Base-by-base conservation (phyloP, 2,888 invertebrate genomes). In the Drosophila aldrichi region DNA sequence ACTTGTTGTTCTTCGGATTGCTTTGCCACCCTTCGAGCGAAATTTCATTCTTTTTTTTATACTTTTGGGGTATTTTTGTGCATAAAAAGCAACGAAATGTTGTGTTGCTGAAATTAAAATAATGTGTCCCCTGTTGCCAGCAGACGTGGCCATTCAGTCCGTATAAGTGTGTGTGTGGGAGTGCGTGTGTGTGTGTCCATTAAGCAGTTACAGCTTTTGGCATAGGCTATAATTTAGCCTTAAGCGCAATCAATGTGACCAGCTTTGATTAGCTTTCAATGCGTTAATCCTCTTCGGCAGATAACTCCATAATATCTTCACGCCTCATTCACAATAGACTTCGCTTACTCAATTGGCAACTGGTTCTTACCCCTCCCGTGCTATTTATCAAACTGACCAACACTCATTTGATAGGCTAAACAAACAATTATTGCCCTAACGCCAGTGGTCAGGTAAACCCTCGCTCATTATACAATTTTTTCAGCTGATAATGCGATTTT, bases 101-200 rank as follows among this genome's bases (percentile, higher is more conserved):
- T 62, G 34, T 81, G 64, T 51, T 69, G 67, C 54, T 70, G 81
- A 91, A 91, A 87, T 89, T 85, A 83, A 88, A 91, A 91, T 90
- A 91, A 92, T 91, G 91, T 91, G 90, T 91, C 91, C 92, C 92
- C 79, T 91, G 92, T 92, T 89, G 91, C 82, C 79, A 78, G 75
- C 91, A 92, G 91, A 89, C 79, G 79, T 71, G 74, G 67, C 57
- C 51, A n/a, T 38, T 36, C 25, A 62, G 34, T 36, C 38, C 46
- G 46, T 36, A n/a, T 51, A n/a, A 44, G 18, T 54, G 40, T 58
- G 40, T 36, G 18, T 36, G 12, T 29, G 14, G 25, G 54, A 52
- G 40, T 34, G 12, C 18, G 67, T 64, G 48, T 61, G 58, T 57
- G 44, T 49, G 40, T 55, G 67, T 70, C 56, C 60, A 22, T 58